These are phyloP conservation scores for Homalodisca vitripennis DNA, from an alignment of 1,140 invertebrate genomes.

Conservation along the genomic window DNA sequence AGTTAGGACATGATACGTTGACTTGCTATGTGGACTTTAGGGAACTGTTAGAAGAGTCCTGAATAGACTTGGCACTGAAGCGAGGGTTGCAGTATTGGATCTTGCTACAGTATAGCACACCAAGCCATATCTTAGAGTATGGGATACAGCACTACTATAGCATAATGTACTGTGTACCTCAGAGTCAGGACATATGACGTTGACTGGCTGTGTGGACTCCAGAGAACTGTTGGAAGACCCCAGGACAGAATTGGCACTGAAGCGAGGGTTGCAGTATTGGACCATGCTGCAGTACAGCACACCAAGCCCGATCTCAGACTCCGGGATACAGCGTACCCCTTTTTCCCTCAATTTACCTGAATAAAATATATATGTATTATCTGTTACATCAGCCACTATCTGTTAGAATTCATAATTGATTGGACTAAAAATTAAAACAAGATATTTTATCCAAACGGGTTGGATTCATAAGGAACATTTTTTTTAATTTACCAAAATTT, in stretches of 20 bases:
- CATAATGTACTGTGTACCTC: not conserved
- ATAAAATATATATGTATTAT: not conserved
- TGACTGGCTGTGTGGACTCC: not conserved
- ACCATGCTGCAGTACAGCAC: constrained; percentile 49
- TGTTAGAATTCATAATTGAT: no score
- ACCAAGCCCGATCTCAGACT: constrained; percentile 51
- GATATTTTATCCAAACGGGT: no score
- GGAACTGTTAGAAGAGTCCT: not conserved
- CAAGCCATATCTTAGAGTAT: constrained; percentile 50
- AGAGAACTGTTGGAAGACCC: not conserved
- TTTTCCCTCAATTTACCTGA: constrained; percentile 31
- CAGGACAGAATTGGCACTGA: not conserved
- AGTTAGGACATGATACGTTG: not conserved
- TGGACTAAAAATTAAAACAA: no score
- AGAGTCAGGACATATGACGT: constrained; percentile 2
- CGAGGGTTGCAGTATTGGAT: constrained; percentile 50
- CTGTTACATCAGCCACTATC: not conserved
- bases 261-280: constrained; percentile 50
- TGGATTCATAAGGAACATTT: no score
- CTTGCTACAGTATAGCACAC: constrained; percentile 49
- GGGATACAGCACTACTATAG: constrained; percentile 44
- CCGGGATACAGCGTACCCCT: constrained; percentile 46
- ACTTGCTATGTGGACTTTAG: not conserved
- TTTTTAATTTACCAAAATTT: no score
- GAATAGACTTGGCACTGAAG: constrained; percentile 1